Percentiles rank a stretch among this genome's conserved stretches.
These are phyloP conservation scores for Hyles lineata DNA, from an alignment of 2,888 invertebrate species.

Conservation along the genomic window DNA sequence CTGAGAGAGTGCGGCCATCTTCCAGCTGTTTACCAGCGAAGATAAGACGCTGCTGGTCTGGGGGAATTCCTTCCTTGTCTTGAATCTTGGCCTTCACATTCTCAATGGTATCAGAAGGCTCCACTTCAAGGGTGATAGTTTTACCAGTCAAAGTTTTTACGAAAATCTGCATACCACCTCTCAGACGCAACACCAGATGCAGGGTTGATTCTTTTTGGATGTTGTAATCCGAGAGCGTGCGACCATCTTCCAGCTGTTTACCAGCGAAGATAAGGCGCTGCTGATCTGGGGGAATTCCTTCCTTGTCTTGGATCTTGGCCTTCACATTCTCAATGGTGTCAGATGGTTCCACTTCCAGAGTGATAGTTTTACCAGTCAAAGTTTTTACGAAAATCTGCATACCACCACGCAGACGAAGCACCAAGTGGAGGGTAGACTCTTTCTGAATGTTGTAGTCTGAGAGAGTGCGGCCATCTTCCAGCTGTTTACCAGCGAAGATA, in stretches of 20 bases:
- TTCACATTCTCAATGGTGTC: constrained; percentile 64
- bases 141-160: constrained; percentile 58
- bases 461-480: constrained; percentile 60
- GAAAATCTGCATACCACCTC: constrained; percentile 62
- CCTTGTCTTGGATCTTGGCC: constrained; percentile 62
- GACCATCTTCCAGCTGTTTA: constrained; percentile 60
- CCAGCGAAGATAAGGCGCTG: constrained; percentile 61
- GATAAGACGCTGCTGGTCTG: constrained; percentile 57
- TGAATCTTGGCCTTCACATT: constrained; percentile 59
- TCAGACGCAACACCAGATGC: constrained; percentile 55
- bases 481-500: constrained; percentile 60
- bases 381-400: constrained; percentile 66
- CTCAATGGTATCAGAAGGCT: constrained; percentile 53
- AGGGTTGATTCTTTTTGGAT: constrained; percentile 62
- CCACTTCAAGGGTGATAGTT: constrained; percentile 56
- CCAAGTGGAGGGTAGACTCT: constrained; percentile 47
- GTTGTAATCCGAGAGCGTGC: constrained; percentile 59
- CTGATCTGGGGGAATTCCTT: constrained; percentile 62
- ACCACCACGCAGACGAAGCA: constrained; percentile 62
- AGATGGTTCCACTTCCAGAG: constrained; percentile 56
- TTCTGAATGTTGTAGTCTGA: constrained; percentile 62
- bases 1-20: constrained; percentile 55
- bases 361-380: constrained; percentile 59
- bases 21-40: constrained; percentile 58
- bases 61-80: constrained; percentile 59